Evolutionary conservation across 2,113 vertebrate species (phyloP).

Genomic region (Crocuta crocuta): DNA sequence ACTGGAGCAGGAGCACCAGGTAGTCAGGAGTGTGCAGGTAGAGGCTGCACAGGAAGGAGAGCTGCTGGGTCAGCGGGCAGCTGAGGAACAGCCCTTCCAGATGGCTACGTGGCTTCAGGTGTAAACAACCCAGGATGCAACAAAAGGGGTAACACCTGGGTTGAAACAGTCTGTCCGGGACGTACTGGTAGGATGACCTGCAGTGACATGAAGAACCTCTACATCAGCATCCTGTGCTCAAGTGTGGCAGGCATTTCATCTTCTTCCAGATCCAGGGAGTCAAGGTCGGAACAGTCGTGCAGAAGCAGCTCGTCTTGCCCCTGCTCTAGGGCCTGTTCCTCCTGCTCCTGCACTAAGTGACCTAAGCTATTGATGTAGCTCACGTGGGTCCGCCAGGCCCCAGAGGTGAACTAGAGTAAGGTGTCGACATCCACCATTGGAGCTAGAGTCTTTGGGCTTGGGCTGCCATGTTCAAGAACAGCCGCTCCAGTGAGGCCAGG

Average conservation of each 20-base stretch:
- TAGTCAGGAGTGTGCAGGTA: not conserved
- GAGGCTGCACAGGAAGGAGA: not conserved
- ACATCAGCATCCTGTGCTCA: slow-evolving; percentile 68
- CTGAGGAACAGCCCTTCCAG: slow-evolving; percentile 75
- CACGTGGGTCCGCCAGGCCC: not conserved
- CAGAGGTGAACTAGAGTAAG: not conserved
- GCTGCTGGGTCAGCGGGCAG: not conserved
- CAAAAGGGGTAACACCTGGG: not conserved
- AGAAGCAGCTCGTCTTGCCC: slow-evolving; percentile 5
- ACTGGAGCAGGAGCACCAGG: not conserved
- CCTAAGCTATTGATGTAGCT: slow-evolving; percentile 61
- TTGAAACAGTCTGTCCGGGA: slow-evolving; percentile 69
- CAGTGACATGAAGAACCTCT: slow-evolving; percentile 47
- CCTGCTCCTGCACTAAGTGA: slow-evolving; percentile 73
- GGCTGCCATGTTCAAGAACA: not conserved
- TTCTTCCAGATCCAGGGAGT: not conserved
- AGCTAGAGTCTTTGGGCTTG: not conserved
- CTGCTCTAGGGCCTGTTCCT: slow-evolving; percentile 55
- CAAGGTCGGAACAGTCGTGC: accelerated
- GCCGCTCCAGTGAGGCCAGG: not conserved
- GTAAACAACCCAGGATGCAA: slow-evolving; percentile 51
- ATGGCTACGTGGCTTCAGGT: slow-evolving; percentile 54
- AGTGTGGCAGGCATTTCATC: not conserved
- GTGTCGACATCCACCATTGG: accelerated
- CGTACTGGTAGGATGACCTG: slow-evolving; percentile 60